These are phyloP conservation scores for Nebria ingens DNA, from an alignment of 1,140 invertebrate species.

Conservation along the genomic window DNA sequence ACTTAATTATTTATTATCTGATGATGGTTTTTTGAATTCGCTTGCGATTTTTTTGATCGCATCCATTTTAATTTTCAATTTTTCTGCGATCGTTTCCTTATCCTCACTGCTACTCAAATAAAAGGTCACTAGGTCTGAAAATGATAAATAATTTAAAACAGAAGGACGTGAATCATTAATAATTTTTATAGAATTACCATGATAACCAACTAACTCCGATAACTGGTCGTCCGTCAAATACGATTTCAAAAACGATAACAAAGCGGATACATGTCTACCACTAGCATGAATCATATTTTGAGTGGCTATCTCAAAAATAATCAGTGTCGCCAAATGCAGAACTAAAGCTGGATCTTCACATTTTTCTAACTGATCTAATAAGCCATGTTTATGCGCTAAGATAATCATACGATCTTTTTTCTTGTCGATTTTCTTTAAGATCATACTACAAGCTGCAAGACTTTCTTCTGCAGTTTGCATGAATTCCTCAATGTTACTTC, in stretches of 20 bases:
- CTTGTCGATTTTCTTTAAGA: conserved; percentile 79
- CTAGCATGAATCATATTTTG: conserved; percentile 80
- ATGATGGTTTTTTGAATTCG: conserved; percentile 30
- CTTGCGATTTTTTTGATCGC: conserved; percentile 31
- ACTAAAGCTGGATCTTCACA: conserved; percentile 68
- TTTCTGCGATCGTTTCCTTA: conserved; percentile 30
- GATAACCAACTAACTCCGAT: conserved; percentile 53
- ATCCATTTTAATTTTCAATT: conserved; percentile 30
- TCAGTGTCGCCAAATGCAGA: conserved; percentile 69
- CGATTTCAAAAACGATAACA: conserved; percentile 61
- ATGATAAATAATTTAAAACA: too few relatives aligned
- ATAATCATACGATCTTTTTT: conserved; percentile 72
- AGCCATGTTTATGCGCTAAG: conserved; percentile 63
- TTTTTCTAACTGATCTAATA: conserved; percentile 65
- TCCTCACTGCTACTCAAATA: conserved; percentile 27
- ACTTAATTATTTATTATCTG: neutral
- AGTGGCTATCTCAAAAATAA: conserved; percentile 72
- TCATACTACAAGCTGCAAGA: conserved; percentile 65
- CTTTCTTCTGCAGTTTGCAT: conserved; percentile 58
- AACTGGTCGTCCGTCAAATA: conserved; percentile 54
- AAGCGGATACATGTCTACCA: conserved; percentile 76
- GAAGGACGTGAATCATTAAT: too few relatives aligned
- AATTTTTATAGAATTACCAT: conserved; percentile 69
- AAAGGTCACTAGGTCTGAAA: conserved; percentile 35
- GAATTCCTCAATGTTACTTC: conserved; percentile 66